A percentile compares a stretch with the other conserved stretches of the same genome.
Conservation (phyloP, 2,113 vertebrate genomes). For the Stomatorhinus ivindoensis region DNA sequence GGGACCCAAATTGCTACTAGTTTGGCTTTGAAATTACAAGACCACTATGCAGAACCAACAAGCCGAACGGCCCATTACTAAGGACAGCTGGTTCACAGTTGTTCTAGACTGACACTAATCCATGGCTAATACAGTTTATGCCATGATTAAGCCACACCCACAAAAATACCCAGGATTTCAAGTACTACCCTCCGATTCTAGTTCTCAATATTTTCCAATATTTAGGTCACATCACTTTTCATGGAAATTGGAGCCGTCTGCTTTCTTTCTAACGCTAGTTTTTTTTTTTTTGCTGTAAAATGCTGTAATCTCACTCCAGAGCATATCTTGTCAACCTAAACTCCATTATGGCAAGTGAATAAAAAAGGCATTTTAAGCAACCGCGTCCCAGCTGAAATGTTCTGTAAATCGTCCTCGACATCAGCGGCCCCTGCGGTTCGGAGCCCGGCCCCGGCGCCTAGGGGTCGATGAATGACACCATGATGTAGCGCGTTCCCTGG, state of each 20-base stretch:
- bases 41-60: neutral
- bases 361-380: neutral
- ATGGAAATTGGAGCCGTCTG: neutral
- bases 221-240: neutral
- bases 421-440: neutral
- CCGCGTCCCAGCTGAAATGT: neutral
- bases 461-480: slow-evolving; percentile 85
- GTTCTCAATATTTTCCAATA: neutral
- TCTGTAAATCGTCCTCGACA: neutral
- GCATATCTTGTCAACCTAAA: neutral
- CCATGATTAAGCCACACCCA: neutral
- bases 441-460: slow-evolving; percentile 26
- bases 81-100: neutral
- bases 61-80: neutral
- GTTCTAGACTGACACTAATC: neutral
- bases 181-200: neutral
- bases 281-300: neutral
- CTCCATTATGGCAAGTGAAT: neutral
- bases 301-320: neutral
- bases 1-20: neutral
- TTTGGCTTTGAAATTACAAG: neutral
- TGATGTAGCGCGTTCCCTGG: slow-evolving; percentile 76
- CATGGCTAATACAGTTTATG: neutral
- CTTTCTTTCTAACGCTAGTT: neutral
- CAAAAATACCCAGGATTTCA: neutral